Evolutionary conservation across 2,888 invertebrate species (phyloP).

Genomic region (Coenonympha glycerion): DNA sequence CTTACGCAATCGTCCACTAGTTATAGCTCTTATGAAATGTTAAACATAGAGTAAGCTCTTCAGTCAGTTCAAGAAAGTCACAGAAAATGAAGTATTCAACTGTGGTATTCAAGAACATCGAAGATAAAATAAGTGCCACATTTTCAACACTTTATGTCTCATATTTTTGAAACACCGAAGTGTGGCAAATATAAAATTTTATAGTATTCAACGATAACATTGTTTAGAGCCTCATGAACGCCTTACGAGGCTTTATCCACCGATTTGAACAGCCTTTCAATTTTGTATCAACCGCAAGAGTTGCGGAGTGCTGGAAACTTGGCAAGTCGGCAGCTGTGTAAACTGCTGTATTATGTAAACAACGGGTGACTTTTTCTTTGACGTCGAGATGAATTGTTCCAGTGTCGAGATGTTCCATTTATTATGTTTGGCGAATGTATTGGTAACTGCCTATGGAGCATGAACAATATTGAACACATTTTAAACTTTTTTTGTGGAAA

Average conservation of each 20-base stretch:
- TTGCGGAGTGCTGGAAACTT: slow-evolving; percentile 6
- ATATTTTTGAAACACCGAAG: not conserved
- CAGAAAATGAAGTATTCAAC: no score
- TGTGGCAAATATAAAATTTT: slow-evolving; percentile 4
- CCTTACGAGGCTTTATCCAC: slow-evolving; percentile 11
- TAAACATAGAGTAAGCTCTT: no score
- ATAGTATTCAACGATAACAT: slow-evolving; percentile 12
- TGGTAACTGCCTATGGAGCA: slow-evolving; percentile 17
- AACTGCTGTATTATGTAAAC: slow-evolving; percentile 49
- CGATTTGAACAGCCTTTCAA: slow-evolving; percentile 25
- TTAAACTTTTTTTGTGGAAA: no score
- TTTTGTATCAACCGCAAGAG: slow-evolving; percentile 27
- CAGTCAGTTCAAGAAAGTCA: no score
- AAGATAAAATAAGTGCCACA: not conserved
- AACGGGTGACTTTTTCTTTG: slow-evolving; percentile 43
- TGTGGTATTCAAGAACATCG: not conserved
- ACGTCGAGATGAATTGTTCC: slow-evolving; percentile 51
- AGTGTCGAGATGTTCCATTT: slow-evolving; percentile 48
- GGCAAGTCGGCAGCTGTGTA: slow-evolving; percentile 27
- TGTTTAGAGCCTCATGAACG: slow-evolving; percentile 14
- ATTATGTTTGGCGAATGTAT: slow-evolving; percentile 50
- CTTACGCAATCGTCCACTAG: no score
- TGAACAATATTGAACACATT: not conserved
- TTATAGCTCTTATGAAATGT: no score
- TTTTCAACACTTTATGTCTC: not conserved